Percentiles rank a stretch among this genome's conserved stretches.
These are phyloP conservation scores for Anser brachyrhynchus DNA, from an alignment of 2,113 vertebrate genomes.

Conservation along the genomic window DNA sequence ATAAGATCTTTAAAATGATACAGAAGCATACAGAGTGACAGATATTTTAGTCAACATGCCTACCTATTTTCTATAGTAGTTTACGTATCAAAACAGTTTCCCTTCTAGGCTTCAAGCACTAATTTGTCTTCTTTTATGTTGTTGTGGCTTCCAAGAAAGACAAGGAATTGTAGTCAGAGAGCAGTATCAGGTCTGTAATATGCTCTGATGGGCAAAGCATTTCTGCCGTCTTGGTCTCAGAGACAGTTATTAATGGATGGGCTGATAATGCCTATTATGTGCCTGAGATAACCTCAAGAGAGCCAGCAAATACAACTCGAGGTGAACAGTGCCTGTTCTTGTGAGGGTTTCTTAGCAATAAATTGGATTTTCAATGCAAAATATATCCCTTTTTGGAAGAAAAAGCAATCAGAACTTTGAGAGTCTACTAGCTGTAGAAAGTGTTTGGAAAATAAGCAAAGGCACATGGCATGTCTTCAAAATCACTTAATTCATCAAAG, in stretches of 20 bases:
- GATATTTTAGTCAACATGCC: not conserved
- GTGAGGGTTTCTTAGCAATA: slow-evolving; percentile 52
- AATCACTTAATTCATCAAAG: not conserved
- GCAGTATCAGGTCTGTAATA: slow-evolving; percentile 6
- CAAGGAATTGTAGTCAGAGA: slow-evolving; percentile 25
- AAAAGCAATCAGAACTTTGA: slow-evolving; percentile 14
- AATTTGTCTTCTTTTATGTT: slow-evolving; percentile 55
- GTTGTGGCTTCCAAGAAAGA: slow-evolving; percentile 1
- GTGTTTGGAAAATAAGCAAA: slow-evolving; percentile 23
- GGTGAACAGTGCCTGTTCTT: slow-evolving; percentile 11
- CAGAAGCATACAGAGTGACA: not conserved
- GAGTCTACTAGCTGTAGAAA: not conserved
- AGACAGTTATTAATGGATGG: slow-evolving; percentile 66
- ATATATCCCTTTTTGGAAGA: slow-evolving; percentile 24
- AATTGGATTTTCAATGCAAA: slow-evolving; percentile 55
- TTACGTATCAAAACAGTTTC: slow-evolving; percentile 41
- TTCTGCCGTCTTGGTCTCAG: slow-evolving; percentile 31
- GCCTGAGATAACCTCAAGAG: slow-evolving; percentile 50
- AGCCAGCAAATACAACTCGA: slow-evolving; percentile 30
- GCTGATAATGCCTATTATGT: slow-evolving; percentile 46
- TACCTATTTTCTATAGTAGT: slow-evolving; percentile 1
- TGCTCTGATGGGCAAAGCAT: slow-evolving; percentile 28
- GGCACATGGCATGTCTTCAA: not conserved
- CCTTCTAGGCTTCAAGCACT: slow-evolving; percentile 26
- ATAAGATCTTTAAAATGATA: not conserved